These are phyloP conservation scores for Xylota sylvarum DNA, from an alignment of 2,888 invertebrate genomes.

Conservation along the genomic window DNA sequence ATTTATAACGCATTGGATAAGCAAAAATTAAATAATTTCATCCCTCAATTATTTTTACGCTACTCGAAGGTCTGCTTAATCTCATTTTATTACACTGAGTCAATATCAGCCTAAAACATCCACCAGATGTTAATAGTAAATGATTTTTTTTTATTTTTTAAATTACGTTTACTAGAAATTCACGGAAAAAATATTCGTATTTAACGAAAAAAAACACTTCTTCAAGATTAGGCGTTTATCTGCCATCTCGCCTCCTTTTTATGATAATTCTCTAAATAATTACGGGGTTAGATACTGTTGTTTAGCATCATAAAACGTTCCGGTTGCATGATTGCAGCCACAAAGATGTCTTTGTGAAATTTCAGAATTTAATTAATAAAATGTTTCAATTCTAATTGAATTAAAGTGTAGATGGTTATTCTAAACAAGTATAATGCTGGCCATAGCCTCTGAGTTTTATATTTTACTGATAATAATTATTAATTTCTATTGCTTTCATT, in stretches of 20 bases:
- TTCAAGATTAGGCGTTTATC: slow-evolving; percentile 40
- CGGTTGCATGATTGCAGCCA: slow-evolving; percentile 55
- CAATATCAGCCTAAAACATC: slow-evolving; percentile 51
- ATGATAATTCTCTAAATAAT: slow-evolving; percentile 34
- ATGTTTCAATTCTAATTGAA: slow-evolving; percentile 52
- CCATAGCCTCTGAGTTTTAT: slow-evolving; percentile 13
- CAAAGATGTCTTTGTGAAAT: slow-evolving; percentile 13
- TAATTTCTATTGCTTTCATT: not conserved
- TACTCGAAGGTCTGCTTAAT: slow-evolving; percentile 44
- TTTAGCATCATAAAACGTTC: slow-evolving; percentile 65
- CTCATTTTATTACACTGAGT: slow-evolving; percentile 57
- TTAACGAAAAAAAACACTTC: slow-evolving; percentile 24
- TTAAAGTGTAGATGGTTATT: slow-evolving; percentile 26
- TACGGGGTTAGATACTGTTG: slow-evolving; percentile 44
- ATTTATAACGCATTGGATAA: not conserved
- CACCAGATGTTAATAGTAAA: slow-evolving; percentile 60
- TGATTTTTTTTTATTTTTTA: slow-evolving; percentile 30
- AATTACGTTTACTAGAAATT: slow-evolving; percentile 45
- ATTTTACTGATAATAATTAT: slow-evolving; percentile 6
- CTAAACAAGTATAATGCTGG: not conserved
- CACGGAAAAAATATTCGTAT: not conserved
- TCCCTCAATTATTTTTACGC: slow-evolving; percentile 13
- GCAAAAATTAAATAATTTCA: slow-evolving; percentile 7
- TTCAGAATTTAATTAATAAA: slow-evolving; percentile 60
- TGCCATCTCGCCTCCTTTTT: not conserved